phyloP scores from a whole-genome alignment of 2,797 vertebrate species.

The Pseudochirops cupreus region DNA sequence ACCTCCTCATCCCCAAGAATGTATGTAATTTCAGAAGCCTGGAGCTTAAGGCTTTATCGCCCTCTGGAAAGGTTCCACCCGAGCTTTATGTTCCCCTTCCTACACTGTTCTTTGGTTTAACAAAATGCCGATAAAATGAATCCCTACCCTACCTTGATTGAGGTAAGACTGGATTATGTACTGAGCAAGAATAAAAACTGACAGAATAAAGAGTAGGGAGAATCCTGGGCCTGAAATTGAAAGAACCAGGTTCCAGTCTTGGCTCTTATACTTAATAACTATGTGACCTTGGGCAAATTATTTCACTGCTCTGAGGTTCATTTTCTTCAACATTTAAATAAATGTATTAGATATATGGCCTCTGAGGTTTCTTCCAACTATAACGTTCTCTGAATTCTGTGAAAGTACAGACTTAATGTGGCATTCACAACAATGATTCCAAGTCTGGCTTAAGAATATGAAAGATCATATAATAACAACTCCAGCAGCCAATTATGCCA shows the following conservation, averaged over 20 bases:
- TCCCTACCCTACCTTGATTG: background rate
- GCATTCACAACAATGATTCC: background rate
- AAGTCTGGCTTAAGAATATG: background rate
- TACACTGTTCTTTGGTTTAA: background rate
- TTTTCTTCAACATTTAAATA: background rate
- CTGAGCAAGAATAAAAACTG: background rate
- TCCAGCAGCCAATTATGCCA: background rate
- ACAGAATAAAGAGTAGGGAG: background rate
- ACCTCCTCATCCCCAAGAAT: background rate
- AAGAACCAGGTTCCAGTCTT: background rate
- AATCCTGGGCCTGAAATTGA: background rate
- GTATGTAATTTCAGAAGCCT: background rate
- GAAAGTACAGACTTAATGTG: background rate
- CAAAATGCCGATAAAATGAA: background rate
- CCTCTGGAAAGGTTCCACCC: background rate
- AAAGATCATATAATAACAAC: background rate
- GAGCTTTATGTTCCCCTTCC: too few relatives aligned
- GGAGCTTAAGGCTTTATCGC: background rate
- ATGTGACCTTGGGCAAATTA: background rate
- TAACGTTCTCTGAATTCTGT: background rate
- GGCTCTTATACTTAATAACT: background rate
- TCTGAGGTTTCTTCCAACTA: background rate
- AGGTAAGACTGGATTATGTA: background rate
- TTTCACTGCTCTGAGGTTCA: background rate
- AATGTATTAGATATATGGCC: background rate